Conservation (phyloP, 2,113 vertebrate species). For the Vimba vimba region DNA sequence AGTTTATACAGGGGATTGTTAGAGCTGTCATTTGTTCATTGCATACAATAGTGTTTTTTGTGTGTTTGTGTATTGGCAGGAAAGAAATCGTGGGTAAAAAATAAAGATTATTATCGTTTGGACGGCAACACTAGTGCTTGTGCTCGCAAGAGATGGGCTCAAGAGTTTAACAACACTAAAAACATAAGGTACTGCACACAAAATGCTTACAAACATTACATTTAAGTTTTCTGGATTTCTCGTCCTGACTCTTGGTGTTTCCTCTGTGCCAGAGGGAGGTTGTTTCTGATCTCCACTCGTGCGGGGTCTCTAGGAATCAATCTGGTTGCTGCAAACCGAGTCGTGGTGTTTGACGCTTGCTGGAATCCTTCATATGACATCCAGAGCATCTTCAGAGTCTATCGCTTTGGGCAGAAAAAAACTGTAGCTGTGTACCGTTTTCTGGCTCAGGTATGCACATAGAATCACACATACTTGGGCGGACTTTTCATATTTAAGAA, state of each 20-base stretch:
- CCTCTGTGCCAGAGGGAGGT: conserved; percentile 82
- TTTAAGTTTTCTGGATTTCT: conserved; percentile 8
- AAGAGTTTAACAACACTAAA: conserved; percentile 86
- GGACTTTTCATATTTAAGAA: too few relatives aligned
- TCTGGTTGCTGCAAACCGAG: conserved; percentile 92
- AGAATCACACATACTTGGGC: neutral
- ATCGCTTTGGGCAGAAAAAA: conserved; percentile 94
- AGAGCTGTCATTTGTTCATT: neutral
- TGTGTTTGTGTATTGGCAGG: conserved; percentile 41
- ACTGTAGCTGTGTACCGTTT: conserved; percentile 94
- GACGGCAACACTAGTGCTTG: conserved; percentile 86
- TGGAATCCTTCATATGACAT: conserved; percentile 98
- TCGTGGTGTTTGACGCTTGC: conserved; percentile 96
- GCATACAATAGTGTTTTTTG: neutral
- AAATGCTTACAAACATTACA: neutral
- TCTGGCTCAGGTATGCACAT: conserved; percentile 87
- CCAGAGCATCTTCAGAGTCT: conserved; percentile 98
- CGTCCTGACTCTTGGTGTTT: neutral
- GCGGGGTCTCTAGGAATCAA: conserved; percentile 97
- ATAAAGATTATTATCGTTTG: conserved; percentile 94
- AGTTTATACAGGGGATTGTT: neutral
- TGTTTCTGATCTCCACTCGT: conserved; percentile 97
- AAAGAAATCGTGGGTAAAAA: conserved; percentile 88
- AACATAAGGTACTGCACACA: conserved; percentile 82
- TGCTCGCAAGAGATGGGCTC: conserved; percentile 89